Base-by-base conservation (phyloP, 1,140 invertebrate species). In the Grapholita molesta region DNA sequence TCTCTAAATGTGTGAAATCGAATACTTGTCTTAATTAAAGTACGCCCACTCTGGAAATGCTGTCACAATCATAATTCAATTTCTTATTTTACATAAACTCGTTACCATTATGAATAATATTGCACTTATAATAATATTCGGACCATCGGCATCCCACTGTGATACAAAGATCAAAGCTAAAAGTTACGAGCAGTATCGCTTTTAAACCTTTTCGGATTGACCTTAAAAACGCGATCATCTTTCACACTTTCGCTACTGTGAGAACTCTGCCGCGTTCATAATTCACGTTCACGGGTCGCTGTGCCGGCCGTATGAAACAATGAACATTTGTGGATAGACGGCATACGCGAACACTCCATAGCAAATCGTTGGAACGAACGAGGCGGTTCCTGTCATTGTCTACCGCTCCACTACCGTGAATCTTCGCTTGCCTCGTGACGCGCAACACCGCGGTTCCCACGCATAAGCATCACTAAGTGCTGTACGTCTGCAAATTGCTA, bases 301-400 rank as follows among this genome's bases (percentile, higher is more conserved):
- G 75, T 76, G 69, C 71, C 71, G 69, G 61, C 75, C 69, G 53
- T 67, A 65, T 66, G 57, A 67, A 70, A 79, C 79, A 79, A 82
- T 76, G 69, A 76, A 73, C 78, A 77, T 74, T 68, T 68, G 70
- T 70, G 74, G 71, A 61, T 35, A 72, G 67, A 74, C 69, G 74
- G 68, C 75, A 70, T 78, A 78, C 80, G 68, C 66, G 69, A 69
- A 69, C 70, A 65, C 68, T 67, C 75, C 80, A 73, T 84, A 79
- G 79, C 82, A 78, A 77, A 79, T 80, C 64, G 75, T 64, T 68
- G 73, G 72, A 77, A 74, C 77, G 70, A 77, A 81, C 69, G 70
- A 75, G 67, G 35, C 66, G 71, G 79, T 86, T 88, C 83, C 86
- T 85, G 80, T 77, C 78, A 88, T 88, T 88, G 86, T 88, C 68